Conservation (phyloP, 2,888 invertebrate genomes). For the Melieria omissa region DNA sequence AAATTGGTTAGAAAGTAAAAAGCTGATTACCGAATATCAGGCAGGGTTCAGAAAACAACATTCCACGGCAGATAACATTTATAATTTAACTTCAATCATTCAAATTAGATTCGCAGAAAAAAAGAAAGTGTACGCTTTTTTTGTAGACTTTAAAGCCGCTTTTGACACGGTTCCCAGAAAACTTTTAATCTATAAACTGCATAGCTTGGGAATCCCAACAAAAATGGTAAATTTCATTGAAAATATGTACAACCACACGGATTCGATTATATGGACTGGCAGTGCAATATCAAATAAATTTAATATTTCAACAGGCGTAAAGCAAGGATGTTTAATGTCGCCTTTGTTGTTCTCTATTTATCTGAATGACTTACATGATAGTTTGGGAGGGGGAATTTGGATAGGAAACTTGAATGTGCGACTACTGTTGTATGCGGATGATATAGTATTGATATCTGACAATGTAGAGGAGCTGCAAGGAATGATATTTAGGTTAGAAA, state of each 20-base stretch:
- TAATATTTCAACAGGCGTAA: conserved; percentile 8
- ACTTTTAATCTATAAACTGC: neutral
- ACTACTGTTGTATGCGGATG: conserved; percentile 1
- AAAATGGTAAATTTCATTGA: neutral
- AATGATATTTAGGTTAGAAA: neutral
- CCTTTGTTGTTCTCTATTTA: conserved; percentile 7
- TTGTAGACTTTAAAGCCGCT: no score
- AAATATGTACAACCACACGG: neutral
- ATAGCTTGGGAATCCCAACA: neutral
- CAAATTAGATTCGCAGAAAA: no score
- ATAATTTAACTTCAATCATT: neutral
- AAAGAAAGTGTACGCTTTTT: no score
- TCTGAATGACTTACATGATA: neutral
- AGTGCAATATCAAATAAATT: neutral
- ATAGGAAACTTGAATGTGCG: neutral
- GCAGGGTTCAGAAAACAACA: neutral
- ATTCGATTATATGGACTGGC: conserved; percentile 5
- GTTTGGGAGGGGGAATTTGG: neutral
- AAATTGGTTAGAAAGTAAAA: neutral
- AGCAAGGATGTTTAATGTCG: neutral
- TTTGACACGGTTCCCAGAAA: neutral
- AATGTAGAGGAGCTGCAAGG: neutral
- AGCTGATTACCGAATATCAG: neutral
- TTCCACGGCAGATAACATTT: neutral
- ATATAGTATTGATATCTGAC: conserved; percentile 1